These are phyloP conservation scores for Nemurella pictetii DNA, from an alignment of 2,888 invertebrate genomes.

Conservation along the genomic window DNA sequence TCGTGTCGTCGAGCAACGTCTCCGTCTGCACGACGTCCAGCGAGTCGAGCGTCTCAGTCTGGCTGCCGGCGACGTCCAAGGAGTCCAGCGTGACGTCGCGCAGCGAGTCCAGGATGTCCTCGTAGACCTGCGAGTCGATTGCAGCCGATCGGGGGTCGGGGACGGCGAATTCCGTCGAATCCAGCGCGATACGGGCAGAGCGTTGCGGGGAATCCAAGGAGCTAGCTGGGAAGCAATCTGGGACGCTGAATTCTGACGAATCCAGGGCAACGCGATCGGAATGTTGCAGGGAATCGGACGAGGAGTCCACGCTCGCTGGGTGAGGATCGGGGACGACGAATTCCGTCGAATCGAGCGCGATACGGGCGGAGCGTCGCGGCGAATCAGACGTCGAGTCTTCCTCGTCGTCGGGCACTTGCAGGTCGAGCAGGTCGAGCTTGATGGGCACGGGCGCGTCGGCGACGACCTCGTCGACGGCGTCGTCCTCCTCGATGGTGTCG, in stretches of 20 bases:
- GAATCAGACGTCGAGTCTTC: neutral
- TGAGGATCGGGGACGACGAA: neutral
- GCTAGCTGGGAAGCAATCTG: too few relatives aligned
- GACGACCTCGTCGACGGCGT: constrained; percentile 3
- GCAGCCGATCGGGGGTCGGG: neutral
- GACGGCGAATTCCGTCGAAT: neutral
- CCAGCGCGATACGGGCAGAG: too few relatives aligned
- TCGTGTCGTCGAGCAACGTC: neutral
- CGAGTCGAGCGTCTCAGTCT: neutral
- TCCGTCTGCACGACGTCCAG: neutral
- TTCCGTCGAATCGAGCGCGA: too few relatives aligned
- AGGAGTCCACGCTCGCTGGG: neutral
- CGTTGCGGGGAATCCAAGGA: too few relatives aligned
- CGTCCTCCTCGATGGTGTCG: constrained; percentile 15
- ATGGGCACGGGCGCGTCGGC: neutral
- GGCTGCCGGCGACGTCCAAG: neutral
- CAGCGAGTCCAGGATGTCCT: neutral
- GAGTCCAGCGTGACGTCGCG: neutral
- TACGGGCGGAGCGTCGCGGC: too few relatives aligned
- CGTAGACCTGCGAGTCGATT: neutral
- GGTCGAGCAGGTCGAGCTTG: neutral
- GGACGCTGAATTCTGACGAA: neutral
- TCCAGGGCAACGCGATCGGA: neutral
- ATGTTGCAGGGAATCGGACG: too few relatives aligned
- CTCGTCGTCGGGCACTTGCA: neutral